Conservation (phyloP, 2,888 invertebrate genomes). For the Agrotis clavis region DNA sequence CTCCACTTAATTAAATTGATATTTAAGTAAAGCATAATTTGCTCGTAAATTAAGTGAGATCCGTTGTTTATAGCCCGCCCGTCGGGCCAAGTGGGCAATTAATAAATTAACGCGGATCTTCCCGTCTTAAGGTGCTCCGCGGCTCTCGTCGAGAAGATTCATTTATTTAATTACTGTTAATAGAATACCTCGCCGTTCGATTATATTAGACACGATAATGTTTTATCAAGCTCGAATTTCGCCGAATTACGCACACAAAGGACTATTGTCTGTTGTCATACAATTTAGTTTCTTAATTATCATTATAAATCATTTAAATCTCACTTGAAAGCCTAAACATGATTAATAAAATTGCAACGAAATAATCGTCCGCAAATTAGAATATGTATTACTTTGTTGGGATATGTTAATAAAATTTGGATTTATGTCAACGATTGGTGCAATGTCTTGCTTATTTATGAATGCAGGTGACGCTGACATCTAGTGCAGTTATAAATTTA, state of each 20-base stretch:
- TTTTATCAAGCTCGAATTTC: conserved; percentile 39
- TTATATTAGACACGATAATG: conserved; percentile 62
- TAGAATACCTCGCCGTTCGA: conserved; percentile 67
- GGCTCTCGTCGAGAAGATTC: conserved; percentile 83
- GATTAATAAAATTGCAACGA: background rate
- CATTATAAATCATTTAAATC: background rate
- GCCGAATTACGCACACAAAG: conserved; percentile 27
- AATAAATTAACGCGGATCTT: conserved; percentile 89
- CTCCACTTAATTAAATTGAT: conserved; percentile 91
- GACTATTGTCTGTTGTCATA: background rate
- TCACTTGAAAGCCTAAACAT: background rate
- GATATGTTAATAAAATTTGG: background rate
- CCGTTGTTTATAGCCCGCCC: conserved; percentile 88
- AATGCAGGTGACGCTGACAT: background rate
- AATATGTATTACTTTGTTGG: background rate
- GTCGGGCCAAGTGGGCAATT: conserved; percentile 87
- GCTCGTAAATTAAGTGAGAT: conserved; percentile 91
- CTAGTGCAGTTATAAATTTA: conserved; percentile 10
- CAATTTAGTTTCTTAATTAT: too few relatives aligned
- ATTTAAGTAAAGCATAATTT: conserved; percentile 91
- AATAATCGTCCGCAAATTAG: background rate
- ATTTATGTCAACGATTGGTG: conserved; percentile 1
- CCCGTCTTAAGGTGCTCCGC: conserved; percentile 86
- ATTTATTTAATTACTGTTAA: conserved; percentile 86
- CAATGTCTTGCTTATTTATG: background rate